Evolutionary conservation across 2,888 invertebrate genomes (phyloP).

Genomic region (Zhuqinia jingwanae): DNA sequence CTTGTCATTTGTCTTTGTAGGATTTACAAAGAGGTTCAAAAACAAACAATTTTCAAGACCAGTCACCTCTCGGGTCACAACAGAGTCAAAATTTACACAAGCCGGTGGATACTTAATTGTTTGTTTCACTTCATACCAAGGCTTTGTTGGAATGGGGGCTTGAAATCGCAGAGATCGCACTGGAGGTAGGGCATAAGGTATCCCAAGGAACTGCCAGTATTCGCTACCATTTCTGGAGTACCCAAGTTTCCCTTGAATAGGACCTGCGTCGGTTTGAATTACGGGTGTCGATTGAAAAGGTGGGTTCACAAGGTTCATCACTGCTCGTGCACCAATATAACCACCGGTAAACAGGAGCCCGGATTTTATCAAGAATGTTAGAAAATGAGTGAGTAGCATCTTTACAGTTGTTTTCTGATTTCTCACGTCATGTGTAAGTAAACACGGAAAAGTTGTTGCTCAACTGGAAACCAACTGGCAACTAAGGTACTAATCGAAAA

Average conservation of each 20-base stretch:
- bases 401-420: no score
- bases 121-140: slow-evolving; percentile 1
- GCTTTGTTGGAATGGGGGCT: slow-evolving; percentile 11
- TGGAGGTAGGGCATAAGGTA: slow-evolving; percentile 2
- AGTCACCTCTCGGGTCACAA: not conserved
- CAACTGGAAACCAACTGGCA: no score
- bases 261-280: not conserved
- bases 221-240: not conserved
- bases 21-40: slow-evolving; percentile 16
- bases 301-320: not conserved
- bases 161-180: not conserved
- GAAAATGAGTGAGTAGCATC: not conserved
- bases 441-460: no score
- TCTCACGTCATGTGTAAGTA: no score
- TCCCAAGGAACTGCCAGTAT: slow-evolving; percentile 11
- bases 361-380: not conserved
- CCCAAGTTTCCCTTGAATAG: slow-evolving; percentile 6
- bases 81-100: slow-evolving; percentile 8
- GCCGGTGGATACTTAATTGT: not conserved
- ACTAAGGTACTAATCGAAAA: no score
- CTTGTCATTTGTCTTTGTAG: not conserved
- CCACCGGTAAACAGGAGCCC: not conserved
- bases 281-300: slow-evolving; percentile 1
- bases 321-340: not conserved
- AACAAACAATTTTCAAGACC: slow-evolving; percentile 21